A percentile compares a stretch with the other conserved stretches of the same genome.
Conservation (phyloP, 2,888 invertebrate species). For the Allolobophora icterica region DNA sequence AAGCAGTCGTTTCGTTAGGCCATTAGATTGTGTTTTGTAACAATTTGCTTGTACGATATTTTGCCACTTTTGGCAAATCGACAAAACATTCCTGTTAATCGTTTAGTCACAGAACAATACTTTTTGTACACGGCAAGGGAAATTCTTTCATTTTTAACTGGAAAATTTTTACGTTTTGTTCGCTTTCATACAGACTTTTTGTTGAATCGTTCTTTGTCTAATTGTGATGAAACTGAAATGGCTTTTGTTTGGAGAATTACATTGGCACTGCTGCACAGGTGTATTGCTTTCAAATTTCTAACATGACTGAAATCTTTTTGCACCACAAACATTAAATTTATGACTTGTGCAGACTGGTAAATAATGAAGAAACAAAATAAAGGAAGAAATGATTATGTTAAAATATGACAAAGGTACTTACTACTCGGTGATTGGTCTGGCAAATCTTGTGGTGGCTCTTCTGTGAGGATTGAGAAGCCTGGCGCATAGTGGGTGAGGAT, state of each 20-base stretch:
- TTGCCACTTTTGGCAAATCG: neutral
- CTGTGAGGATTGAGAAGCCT: neutral
- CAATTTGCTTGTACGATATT: neutral
- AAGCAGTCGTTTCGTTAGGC: neutral
- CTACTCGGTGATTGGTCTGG: neutral
- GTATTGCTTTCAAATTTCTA: neutral
- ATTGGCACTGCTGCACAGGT: too few species aligned
- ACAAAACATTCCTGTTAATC: neutral
- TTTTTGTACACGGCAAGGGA: neutral
- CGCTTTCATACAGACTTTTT: neutral
- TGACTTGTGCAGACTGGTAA: too few species aligned
- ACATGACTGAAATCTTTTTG: neutral
- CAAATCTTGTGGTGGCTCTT: neutral
- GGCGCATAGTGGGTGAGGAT: neutral
- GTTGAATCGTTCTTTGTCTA: neutral
- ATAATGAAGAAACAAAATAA: too few species aligned
- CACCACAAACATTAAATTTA: neutral
- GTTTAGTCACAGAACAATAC: neutral
- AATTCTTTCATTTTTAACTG: neutral
- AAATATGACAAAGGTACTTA: neutral
- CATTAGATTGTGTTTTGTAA: neutral
- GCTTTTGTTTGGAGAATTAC: too few species aligned
- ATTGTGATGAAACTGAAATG: neutral
- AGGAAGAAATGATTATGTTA: neutral
- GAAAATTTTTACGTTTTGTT: neutral